Percentiles rank a stretch among this genome's conserved stretches.
Conservation (phyloP, 1,140 invertebrate genomes). For the Scaptomyza montana region DNA sequence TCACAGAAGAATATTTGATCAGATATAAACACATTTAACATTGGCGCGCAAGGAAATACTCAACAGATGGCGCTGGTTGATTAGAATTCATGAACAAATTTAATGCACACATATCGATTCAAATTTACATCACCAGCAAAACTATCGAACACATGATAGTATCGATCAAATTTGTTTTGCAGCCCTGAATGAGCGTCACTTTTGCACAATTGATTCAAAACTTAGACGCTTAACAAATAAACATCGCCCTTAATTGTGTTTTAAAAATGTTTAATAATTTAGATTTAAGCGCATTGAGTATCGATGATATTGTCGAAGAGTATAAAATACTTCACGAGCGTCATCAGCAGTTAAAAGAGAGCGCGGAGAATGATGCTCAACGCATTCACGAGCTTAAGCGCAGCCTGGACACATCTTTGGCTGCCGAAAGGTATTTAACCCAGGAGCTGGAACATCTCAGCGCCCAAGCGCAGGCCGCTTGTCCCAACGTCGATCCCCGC, state of each 20-base stretch:
- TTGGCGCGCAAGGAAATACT: not conserved
- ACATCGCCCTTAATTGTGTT: not conserved
- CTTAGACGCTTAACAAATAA: conserved; percentile 1
- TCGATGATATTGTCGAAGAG: conserved; percentile 73
- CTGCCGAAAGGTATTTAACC: conserved; percentile 66
- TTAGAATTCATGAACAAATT: too few species aligned
- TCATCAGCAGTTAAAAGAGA: conserved; percentile 58
- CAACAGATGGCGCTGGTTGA: conserved; percentile 15
- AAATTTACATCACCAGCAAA: not conserved
- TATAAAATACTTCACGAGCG: conserved; percentile 66
- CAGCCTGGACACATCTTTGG: conserved; percentile 67
- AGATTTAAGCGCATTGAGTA: conserved; percentile 59
- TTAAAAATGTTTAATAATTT: conserved; percentile 55
- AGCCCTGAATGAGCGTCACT: conserved; percentile 24
- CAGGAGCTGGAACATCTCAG: conserved; percentile 73
- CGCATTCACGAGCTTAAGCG: conserved; percentile 75
- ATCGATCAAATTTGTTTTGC: not conserved
- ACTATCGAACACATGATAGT: not conserved
- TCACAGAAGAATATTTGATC: not conserved
- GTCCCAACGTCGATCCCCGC: conserved; percentile 1
- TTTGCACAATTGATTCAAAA: conserved; percentile 37
- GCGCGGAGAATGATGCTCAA: conserved; percentile 66
- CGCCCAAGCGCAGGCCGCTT: conserved; percentile 14
- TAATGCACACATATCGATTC: not conserved
- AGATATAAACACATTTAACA: not conserved